Evolutionary conservation across 2,888 invertebrate genomes (phyloP), one percentile per base, ranked within the genome.

Genomic region (Octonoba sinensis): DNA sequence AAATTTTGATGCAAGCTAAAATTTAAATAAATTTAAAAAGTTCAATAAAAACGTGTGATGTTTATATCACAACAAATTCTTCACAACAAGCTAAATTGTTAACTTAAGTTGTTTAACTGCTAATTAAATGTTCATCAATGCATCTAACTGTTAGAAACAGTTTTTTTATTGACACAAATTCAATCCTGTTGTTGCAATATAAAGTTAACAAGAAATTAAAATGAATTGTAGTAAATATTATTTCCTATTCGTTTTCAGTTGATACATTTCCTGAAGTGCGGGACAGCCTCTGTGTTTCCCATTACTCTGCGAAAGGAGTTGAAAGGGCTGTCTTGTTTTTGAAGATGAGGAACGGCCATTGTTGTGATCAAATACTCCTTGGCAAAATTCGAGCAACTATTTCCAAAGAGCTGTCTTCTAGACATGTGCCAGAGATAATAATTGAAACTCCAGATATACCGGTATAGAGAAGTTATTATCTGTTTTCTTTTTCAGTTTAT

Each of bases 311-410:
- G 72, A 88, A 87, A 36, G 87, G 87, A 15, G 91, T 91, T 83
- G 91, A 91, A 86, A 86, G 90, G 57, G 91, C 91, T 8, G 86
- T 91, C 2, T 87, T 91, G 51, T 91, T 91, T 86, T 85, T 91
- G 60, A 91, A 90, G 87, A 88, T 91, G 86, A 85, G 85, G 3
- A 83, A 85, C 16, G 87, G 86, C 3, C 56, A 79, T 15, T 84
- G 85, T 16, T 88, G 91, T 73, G 88, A 86, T 18, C 86, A 87
- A 13, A 88, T 88, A 1, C 86, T 91, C 12, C 87, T 88, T 1
- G 85, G 86, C 51, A 86, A 86, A 36, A 85, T 91, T 11, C 88
- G 88, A 82, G 85, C 86, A 2, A 86, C 87, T 64, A 90, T 91
- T 44, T 86, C 91, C 16, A 86, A 86, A 46, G 87, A 89, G 67